Percentiles rank a stretch among this genome's conserved stretches.
Evolutionary conservation across 2,797 vertebrate genomes (phyloP).

Genomic region (Hafferia zeledoni): DNA sequence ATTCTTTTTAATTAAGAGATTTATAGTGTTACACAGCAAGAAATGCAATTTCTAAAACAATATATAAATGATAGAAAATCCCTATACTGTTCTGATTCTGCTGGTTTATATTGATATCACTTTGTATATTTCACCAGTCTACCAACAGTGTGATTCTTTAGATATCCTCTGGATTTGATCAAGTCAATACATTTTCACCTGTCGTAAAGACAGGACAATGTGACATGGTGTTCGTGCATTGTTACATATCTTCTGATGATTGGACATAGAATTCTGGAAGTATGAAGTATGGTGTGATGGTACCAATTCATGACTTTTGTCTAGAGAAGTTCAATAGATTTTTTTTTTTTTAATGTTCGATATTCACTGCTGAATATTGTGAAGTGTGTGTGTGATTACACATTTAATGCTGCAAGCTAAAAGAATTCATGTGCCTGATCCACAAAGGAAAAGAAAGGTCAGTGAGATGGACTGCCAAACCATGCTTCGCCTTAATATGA

Average conservation of each 20-base stretch:
- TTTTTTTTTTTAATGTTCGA: not conserved
- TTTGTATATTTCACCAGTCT: constrained; percentile 18
- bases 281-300: not conserved
- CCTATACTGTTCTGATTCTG: not conserved
- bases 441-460: not conserved
- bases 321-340: not conserved
- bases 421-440: not conserved
- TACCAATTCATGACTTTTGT: not conserved
- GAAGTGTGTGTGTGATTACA: not conserved
- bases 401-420: not conserved
- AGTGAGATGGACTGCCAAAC: not conserved
- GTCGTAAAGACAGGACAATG: not conserved
- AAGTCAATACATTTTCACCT: not conserved
- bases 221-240: not conserved
- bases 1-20: constrained; percentile 6
- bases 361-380: not conserved
- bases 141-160: not conserved
- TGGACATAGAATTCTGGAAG: not conserved
- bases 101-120: constrained; percentile 42
- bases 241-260: not conserved
- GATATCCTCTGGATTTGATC: constrained; percentile 6
- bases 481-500: constrained; percentile 8
- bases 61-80: constrained; percentile 5
- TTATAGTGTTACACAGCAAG: constrained; percentile 31
- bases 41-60: constrained; percentile 37